Evolutionary conservation across 1,140 invertebrate species (phyloP), one percentile per base, ranked within the genome.

Genomic region (Polyergus mexicanus): DNA sequence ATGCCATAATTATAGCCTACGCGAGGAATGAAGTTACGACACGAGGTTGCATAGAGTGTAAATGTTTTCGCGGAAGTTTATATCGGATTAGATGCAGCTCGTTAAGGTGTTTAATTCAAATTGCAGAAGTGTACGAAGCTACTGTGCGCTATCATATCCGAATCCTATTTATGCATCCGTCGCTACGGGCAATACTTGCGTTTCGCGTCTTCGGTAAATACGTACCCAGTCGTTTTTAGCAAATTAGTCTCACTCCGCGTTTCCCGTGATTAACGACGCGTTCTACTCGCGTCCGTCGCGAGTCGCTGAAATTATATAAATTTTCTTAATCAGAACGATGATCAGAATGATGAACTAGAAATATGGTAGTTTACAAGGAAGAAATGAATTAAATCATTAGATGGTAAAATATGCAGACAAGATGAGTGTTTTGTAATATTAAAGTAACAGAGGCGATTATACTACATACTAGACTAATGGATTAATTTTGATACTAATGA

Each of bases 51-150:
- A 74, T 62, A 83, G 78, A 83, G 51, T 56, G 78, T 83, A 83
- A 83, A 83, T 83, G 68, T 74, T 72, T 83, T 83, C 68, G 78
- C 68, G 68, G 54, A 83, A 83, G 78, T 83, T 83, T 83, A 83
- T 83, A 83, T 83, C 60, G 54, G 78, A 74, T 83, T 83, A 83
- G 78, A 83, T 54, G 78, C 68, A 83, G 68, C 78, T 83, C 78
- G 78, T 83, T 83, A 83, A 83, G 68, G 78, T 83, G 78, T 83
- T 83, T 83, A 83, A 83, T 72, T 83, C 68, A 83, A 83, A 83
- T 83, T 83, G 78, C 68, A 83, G 68, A 83, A 83, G 78, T 74
- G 78, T 74, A 56, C 66, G 54, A 56, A 81, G 78, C 78, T 56
- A 68, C 66, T 35, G 66, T 54, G 78, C 56, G 38, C 68, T 83